phyloP scores from a whole-genome alignment of 2,888 invertebrate genomes.

The Synanthedon andrenaeformis region DNA sequence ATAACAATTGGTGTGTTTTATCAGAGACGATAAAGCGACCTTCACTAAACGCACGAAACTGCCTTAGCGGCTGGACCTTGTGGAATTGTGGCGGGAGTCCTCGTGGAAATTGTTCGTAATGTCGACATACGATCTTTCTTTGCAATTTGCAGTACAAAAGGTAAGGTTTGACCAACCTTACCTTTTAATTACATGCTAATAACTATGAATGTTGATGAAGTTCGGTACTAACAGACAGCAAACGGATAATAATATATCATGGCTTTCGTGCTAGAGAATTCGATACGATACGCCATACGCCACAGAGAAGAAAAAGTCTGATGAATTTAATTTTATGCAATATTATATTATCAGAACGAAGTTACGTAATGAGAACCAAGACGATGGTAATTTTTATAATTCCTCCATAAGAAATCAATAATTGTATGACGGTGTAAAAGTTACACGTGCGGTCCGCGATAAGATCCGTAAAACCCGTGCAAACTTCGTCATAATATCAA shows the following conservation, averaged over 20 bases:
- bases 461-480: conserved; percentile 31
- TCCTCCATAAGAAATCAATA: too few relatives aligned
- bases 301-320: too few relatives aligned
- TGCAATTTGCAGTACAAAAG: background rate
- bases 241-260: too few relatives aligned
- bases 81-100: conserved; percentile 8
- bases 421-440: conserved; percentile 16
- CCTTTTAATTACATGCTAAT: too few relatives aligned
- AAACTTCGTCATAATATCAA: conserved; percentile 9
- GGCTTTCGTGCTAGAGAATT: too few relatives aligned
- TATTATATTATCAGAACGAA: too few relatives aligned
- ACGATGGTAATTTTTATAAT: too few relatives aligned
- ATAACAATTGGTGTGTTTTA: conserved; percentile 59
- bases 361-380: too few relatives aligned
- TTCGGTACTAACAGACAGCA: too few relatives aligned
- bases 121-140: background rate
- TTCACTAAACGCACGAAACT: conserved; percentile 20
- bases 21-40: conserved; percentile 48
- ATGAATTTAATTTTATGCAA: too few relatives aligned
- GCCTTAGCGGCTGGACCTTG: conserved; percentile 8
- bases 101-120: background rate
- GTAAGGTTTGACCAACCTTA: background rate
- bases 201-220: too few relatives aligned
- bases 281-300: too few relatives aligned
- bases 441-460: conserved; percentile 42